These are phyloP conservation scores for Oncorhynchus clarkii DNA, from an alignment of 2,113 vertebrate species.

Conservation along the genomic window DNA sequence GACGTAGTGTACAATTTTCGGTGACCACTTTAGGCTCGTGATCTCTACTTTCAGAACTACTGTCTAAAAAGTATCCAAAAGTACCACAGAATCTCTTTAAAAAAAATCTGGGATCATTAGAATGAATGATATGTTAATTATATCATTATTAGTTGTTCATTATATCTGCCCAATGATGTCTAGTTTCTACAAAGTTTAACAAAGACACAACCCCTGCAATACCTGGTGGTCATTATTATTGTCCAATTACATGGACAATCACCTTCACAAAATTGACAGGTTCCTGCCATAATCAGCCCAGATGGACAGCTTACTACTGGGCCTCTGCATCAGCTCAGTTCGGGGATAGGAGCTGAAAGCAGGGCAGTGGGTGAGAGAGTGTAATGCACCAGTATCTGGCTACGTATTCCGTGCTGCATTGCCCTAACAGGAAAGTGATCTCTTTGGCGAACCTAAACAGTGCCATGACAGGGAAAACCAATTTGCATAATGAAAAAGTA, in stretches of 20 bases:
- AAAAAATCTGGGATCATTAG: too few relatives aligned
- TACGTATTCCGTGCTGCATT: slow-evolving; percentile 27
- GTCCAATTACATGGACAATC: neutral
- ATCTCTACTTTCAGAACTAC: too few relatives aligned
- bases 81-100: too few relatives aligned
- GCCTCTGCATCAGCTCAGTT: neutral
- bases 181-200: too few relatives aligned
- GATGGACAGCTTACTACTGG: slow-evolving; percentile 1
- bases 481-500: slow-evolving; percentile 67
- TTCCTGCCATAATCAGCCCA: neutral
- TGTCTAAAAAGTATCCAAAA: too few relatives aligned
- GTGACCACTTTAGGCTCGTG: too few relatives aligned
- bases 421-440: slow-evolving; percentile 34
- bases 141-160: too few relatives aligned
- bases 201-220: neutral
- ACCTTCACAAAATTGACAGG: neutral
- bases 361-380: slow-evolving; percentile 11
- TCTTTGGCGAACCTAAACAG: slow-evolving; percentile 32
- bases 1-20: too few relatives aligned
- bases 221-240: neutral
- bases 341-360: neutral
- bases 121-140: too few relatives aligned
- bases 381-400: slow-evolving; percentile 16
- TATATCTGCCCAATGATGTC: neutral
- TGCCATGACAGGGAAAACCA: slow-evolving; percentile 43